phyloP scores from a whole-genome alignment of 2,888 invertebrate genomes.

The Lycocerus yunnanus region DNA sequence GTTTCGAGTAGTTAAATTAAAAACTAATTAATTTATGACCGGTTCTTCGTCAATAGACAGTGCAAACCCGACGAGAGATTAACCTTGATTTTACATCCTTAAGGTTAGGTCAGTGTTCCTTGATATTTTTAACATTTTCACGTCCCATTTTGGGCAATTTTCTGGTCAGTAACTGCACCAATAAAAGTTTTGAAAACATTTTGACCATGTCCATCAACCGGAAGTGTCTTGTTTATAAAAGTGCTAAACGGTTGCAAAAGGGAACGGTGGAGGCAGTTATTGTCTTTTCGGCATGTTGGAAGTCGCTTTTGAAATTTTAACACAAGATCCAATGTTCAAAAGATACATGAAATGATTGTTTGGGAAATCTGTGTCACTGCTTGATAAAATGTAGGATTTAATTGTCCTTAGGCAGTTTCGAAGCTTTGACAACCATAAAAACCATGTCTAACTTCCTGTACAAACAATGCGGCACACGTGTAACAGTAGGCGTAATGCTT shows the following conservation, averaged over 20 bases:
- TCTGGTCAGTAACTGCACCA: not conserved
- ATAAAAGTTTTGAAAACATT: not conserved
- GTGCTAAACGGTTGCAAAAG: not conserved
- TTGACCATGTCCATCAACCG: not conserved
- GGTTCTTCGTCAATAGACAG: not conserved
- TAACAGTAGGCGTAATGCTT: constrained; percentile 19
- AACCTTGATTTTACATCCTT: not conserved
- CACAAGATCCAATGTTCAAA: not conserved
- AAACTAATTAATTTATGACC: not conserved
- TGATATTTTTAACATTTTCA: not conserved
- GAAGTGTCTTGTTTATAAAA: not conserved
- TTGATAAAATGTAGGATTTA: not conserved
- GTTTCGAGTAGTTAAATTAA: not conserved
- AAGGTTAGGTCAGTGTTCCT: not conserved
- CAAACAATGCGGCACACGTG: constrained; percentile 15
- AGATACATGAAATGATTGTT: not conserved
- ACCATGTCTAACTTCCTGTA: constrained; percentile 10
- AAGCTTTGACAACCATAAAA: constrained; percentile 9
- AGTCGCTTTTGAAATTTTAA: not conserved
- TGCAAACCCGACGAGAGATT: not conserved
- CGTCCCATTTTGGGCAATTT: not conserved
- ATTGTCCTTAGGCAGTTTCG: constrained; percentile 1
- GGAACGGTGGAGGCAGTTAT: not conserved
- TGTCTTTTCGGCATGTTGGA: not conserved
- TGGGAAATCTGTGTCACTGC: not conserved